Evolutionary conservation across 2,113 vertebrate species (phyloP).

Genomic region (Potamarius usumacintae): DNA sequence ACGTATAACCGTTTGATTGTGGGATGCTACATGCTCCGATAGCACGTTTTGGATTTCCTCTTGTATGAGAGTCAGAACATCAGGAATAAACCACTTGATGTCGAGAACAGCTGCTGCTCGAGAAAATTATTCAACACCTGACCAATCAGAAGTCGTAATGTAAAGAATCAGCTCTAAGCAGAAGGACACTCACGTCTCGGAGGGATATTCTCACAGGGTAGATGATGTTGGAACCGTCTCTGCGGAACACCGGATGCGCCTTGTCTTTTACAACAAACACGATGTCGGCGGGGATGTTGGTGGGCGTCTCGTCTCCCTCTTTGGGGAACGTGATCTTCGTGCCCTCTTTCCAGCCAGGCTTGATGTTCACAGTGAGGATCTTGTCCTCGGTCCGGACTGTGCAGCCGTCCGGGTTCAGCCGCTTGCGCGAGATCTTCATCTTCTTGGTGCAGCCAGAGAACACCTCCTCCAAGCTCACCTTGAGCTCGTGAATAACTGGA

Average conservation of each 20-base stretch:
- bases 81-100: not conserved
- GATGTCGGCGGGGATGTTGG: constrained; percentile 89
- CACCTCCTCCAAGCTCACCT: constrained; percentile 90
- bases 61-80: not conserved
- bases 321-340: constrained; percentile 96
- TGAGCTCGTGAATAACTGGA: constrained; percentile 85
- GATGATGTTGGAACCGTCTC: constrained; percentile 89
- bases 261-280: constrained; percentile 96
- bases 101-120: not conserved
- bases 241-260: constrained; percentile 81
- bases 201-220: constrained; percentile 88
- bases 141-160: not conserved
- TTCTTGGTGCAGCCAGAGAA: constrained; percentile 90
- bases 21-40: no score
- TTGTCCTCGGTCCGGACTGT: constrained; percentile 88
- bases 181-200: constrained; percentile 77
- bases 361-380: constrained; percentile 93
- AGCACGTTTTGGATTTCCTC: no score
- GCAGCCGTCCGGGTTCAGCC: constrained; percentile 84
- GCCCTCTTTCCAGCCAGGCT: constrained; percentile 90
- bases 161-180: not conserved
- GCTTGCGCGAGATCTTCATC: constrained; percentile 94
- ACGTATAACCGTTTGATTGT: not conserved
- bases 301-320: constrained; percentile 89
- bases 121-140: not conserved